phyloP scores from a whole-genome alignment of 2,888 invertebrate genomes.

The Pseudanteris insignis region DNA sequence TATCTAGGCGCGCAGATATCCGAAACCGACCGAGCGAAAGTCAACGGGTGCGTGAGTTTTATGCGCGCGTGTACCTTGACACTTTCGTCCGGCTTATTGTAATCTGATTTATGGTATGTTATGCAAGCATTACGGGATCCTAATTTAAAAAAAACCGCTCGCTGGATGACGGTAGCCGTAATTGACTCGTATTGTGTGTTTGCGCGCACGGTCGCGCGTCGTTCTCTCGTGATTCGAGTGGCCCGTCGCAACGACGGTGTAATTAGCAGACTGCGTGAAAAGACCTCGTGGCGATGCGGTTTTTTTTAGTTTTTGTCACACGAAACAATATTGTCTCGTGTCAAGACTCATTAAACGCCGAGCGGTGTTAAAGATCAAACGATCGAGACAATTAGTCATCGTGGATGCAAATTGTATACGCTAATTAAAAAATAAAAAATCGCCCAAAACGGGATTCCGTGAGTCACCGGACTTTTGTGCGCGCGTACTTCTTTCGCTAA shows the following conservation, averaged over 20 bases:
- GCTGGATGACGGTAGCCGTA: background rate
- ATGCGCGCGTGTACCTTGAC: conserved; percentile 15
- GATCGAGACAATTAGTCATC: conserved; percentile 26
- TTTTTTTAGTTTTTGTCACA: conserved; percentile 14
- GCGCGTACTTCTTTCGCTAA: too few relatives aligned
- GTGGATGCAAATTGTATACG: conserved; percentile 27
- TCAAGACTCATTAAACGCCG: conserved; percentile 26
- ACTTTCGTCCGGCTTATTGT: conserved; percentile 50
- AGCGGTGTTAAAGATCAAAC: conserved; percentile 30
- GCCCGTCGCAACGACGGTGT: conserved; percentile 48
- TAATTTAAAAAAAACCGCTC: conserved; percentile 1
- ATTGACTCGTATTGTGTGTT: conserved; percentile 1
- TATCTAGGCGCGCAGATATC: conserved; percentile 25
- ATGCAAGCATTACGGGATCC: conserved; percentile 15
- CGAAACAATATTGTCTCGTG: conserved; percentile 39
- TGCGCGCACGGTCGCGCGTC: conserved; percentile 1
- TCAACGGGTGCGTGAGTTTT: conserved; percentile 33
- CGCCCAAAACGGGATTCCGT: conserved; percentile 7
- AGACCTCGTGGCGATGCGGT: conserved; percentile 23
- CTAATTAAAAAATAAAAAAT: conserved; percentile 36
- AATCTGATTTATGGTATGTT: conserved; percentile 49
- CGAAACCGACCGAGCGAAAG: conserved; percentile 36
- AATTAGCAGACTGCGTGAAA: conserved; percentile 51
- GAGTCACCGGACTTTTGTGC: conserved; percentile 26
- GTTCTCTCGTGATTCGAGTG: background rate